Evolutionary conservation across 92 coral and sea anemone species (phyloP), one percentile per base, ranked within the genome.

Genomic region (Zoanthus sociatus): DNA sequence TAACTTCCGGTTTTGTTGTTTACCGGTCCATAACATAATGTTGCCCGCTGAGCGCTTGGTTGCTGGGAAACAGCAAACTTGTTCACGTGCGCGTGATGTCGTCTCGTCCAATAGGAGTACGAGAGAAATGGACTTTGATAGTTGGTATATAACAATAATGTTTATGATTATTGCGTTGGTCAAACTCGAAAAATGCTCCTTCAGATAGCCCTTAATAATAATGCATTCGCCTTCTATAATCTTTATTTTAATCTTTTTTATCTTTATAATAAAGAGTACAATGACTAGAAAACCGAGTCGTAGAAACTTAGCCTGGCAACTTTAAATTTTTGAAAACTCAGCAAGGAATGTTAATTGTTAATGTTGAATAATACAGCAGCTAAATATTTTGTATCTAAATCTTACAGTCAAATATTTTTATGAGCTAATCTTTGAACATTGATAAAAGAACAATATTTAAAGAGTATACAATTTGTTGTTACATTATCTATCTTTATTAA

Each of bases 381-480:
- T 4, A 20, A 81, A 81, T 51, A 78, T 81, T 81, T 66, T 81
- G 18, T 81, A 66, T 63, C 74, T 53, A 8, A 31, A 12, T 69
- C 26, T 8, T 63, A 42, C 72, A 60, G 71, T 64, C 74, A 53
- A 48, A 66, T 81, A 81, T 81, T 81, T 81, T 81, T 81, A 66
- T 81, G 85, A 46, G 44, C 74, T 63, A 13, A 46, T 45, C 85
- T 63, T 45, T 79, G 58, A 48, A 21, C 20, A 37, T 18, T 47
- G 26, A 64, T 81, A 81, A 20, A 32, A 66, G 60, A 64, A 45
- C 44, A 37, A 81, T 81, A 81, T 81, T 81, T 81, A 81, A 81
- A 60, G 50, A 47, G 48, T 44, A 45, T 47, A 37, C 73, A 45
- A 66, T 8, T 26, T 37, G 42, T 37, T 63, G 72, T 3, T 48